Conservation (phyloP, 1,140 invertebrate species). For the Plodia interpunctella region DNA sequence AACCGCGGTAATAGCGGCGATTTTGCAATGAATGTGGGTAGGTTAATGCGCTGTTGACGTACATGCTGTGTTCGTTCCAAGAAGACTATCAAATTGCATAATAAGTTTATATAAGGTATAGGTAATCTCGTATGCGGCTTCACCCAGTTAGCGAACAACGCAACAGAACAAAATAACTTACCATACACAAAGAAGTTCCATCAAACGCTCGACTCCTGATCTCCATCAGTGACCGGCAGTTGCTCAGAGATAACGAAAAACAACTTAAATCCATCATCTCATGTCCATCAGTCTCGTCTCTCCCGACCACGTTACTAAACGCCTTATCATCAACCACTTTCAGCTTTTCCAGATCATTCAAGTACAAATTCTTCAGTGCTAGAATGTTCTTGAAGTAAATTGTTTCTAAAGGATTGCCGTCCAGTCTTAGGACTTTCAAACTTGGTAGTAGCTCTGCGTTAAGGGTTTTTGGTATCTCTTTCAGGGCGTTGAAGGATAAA, state of each 20-base stretch:
- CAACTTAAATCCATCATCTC: slow-evolving; percentile 40
- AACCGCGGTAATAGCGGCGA: no score
- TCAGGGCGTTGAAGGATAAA: slow-evolving; percentile 62
- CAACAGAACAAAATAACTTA: slow-evolving; percentile 35
- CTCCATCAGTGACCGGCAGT: slow-evolving; percentile 44
- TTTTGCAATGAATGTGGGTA: no score
- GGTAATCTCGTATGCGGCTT: no score
- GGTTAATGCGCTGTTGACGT: no score
- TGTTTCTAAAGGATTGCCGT: slow-evolving; percentile 65
- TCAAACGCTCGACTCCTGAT: slow-evolving; percentile 65
- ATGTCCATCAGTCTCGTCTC: slow-evolving; percentile 37
- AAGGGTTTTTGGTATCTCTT: slow-evolving; percentile 56
- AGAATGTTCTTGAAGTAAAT: slow-evolving; percentile 70
- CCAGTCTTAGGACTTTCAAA: slow-evolving; percentile 58
- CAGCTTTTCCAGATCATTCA: slow-evolving; percentile 57
- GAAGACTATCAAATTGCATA: no score
- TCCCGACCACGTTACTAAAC: slow-evolving; percentile 63
- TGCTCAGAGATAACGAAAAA: slow-evolving; percentile 62
- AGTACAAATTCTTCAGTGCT: slow-evolving; percentile 57
- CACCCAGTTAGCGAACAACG: no score
- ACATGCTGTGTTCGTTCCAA: no score
- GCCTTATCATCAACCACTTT: slow-evolving; percentile 54
- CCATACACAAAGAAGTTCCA: slow-evolving; percentile 63
- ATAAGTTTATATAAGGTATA: no score
- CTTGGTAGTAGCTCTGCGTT: slow-evolving; percentile 54